Percentiles rank a stretch among this genome's conserved stretches.
These are phyloP conservation scores for Dunckerocampus dactyliophorus DNA, from an alignment of 2,113 vertebrate species.

Conservation along the genomic window DNA sequence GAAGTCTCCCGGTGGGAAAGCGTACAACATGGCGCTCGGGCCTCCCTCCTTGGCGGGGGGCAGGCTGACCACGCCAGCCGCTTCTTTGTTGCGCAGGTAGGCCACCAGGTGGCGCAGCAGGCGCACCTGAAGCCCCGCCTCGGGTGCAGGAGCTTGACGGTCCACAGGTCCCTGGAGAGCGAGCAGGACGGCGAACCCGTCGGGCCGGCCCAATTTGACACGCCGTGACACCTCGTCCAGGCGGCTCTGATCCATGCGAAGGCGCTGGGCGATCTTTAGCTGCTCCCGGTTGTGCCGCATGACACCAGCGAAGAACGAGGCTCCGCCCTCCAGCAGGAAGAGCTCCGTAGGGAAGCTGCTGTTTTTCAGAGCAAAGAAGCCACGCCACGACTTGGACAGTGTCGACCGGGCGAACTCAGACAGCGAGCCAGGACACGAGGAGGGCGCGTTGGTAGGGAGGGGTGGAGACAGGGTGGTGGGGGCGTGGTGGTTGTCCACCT, in stretches of 20 bases:
- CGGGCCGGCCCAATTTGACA: slow-evolving; percentile 87
- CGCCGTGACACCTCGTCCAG: slow-evolving; percentile 93
- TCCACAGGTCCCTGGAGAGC: slow-evolving; percentile 84
- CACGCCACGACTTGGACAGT: slow-evolving; percentile 87
- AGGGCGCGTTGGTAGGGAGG: slow-evolving; percentile 51
- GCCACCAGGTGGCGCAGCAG: slow-evolving; percentile 96
- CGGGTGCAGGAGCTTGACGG: slow-evolving; percentile 68
- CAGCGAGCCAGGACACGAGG: slow-evolving; percentile 78
- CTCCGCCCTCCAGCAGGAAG: slow-evolving; percentile 90
- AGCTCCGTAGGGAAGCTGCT: slow-evolving; percentile 95
- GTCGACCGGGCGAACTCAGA: slow-evolving; percentile 85
- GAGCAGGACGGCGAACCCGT: slow-evolving; percentile 87
- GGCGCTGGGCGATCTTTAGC: slow-evolving; percentile 96
- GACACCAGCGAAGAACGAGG: slow-evolving; percentile 78
- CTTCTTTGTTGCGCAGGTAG: slow-evolving; percentile 98
- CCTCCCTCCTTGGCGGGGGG: slow-evolving; percentile 85
- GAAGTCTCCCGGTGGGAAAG: slow-evolving; percentile 94
- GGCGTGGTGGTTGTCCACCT: slow-evolving; percentile 78
- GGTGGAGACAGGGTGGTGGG: slow-evolving; percentile 12
- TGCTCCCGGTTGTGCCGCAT: slow-evolving; percentile 85
- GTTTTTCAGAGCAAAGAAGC: slow-evolving; percentile 94
- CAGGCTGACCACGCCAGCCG: slow-evolving; percentile 94
- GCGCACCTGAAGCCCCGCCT: slow-evolving; percentile 90
- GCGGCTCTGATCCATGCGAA: slow-evolving; percentile 94
- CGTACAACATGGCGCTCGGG: slow-evolving; percentile 90